Evolutionary conservation across 2,888 invertebrate genomes (phyloP).

Genomic region (Dolichopus griseipennis): DNA sequence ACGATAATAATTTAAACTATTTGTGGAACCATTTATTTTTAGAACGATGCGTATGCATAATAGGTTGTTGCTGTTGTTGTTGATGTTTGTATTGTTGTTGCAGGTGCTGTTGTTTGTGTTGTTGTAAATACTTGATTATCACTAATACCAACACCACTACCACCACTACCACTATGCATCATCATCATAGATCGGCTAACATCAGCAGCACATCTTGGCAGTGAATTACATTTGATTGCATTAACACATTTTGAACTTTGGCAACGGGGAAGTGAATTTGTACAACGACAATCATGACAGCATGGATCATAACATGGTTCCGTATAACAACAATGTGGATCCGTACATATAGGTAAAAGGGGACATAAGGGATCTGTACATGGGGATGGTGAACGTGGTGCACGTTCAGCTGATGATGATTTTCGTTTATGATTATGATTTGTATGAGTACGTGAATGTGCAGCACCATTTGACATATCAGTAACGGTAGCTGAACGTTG

Average conservation of each 20-base stretch:
- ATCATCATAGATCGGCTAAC: conserved; percentile 33
- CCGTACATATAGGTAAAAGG: conserved; percentile 41
- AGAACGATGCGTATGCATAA: conserved; percentile 21
- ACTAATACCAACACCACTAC: neutral
- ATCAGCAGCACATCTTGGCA: conserved; percentile 44
- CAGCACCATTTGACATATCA: conserved; percentile 36
- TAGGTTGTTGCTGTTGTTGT: conserved; percentile 15
- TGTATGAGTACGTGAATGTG: conserved; percentile 17
- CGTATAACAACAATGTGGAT: conserved; percentile 41
- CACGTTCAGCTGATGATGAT: conserved; percentile 41
- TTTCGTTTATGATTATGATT: conserved; percentile 32
- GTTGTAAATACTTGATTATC: neutral
- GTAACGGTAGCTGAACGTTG: conserved; percentile 43
- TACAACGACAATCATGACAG: conserved; percentile 39
- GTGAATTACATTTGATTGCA: conserved; percentile 44
- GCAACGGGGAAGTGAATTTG: conserved; percentile 37
- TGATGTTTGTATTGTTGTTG: neutral
- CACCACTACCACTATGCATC: conserved; percentile 26
- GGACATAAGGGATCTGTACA: conserved; percentile 43
- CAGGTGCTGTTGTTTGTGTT: neutral
- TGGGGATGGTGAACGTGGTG: conserved; percentile 39
- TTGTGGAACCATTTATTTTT: conserved; percentile 12
- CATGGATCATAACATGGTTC: conserved; percentile 32
- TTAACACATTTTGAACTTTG: conserved; percentile 43
- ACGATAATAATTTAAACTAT: conserved; percentile 30